These are phyloP conservation scores for Petrocephalus schoutedeni DNA, from an alignment of 2,797 vertebrate genomes.

Conservation along the genomic window DNA sequence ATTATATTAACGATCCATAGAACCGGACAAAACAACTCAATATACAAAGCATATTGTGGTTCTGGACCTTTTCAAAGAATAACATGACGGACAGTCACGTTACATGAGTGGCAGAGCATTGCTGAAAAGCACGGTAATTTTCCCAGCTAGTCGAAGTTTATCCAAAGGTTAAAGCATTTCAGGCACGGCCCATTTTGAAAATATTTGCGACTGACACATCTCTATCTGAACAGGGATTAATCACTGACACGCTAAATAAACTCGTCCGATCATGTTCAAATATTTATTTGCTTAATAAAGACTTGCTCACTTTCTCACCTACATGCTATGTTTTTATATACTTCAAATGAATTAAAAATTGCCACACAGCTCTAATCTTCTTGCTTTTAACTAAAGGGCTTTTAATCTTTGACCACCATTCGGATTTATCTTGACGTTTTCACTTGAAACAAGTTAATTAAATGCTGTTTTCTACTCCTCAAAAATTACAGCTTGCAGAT, in stretches of 20 bases:
- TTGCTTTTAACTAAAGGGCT: not conserved
- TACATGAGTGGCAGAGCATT: not conserved
- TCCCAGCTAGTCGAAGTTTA: not conserved
- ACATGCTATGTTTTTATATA: not conserved
- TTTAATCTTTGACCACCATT: conserved; percentile 10
- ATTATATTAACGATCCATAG: not conserved
- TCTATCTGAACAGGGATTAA: not conserved
- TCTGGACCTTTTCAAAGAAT: not conserved
- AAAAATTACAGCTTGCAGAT: not conserved
- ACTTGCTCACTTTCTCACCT: not conserved
- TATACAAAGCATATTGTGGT: not conserved
- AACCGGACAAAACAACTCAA: not conserved
- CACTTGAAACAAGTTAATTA: conserved; percentile 15
- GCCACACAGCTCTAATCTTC: not conserved
- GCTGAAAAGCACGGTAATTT: not conserved
- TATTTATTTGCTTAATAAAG: not conserved
- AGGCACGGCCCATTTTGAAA: not conserved
- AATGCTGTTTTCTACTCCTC: not conserved
- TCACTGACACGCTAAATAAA: not conserved
- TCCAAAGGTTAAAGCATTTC: not conserved
- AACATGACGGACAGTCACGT: not conserved
- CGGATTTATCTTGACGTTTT: not conserved
- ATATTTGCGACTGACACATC: not conserved
- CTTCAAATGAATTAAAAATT: not conserved
- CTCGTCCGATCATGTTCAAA: not conserved